These are phyloP conservation scores for Anoncus sp. DNA, from an alignment of 2,888 invertebrate genomes.

Conservation along the genomic window DNA sequence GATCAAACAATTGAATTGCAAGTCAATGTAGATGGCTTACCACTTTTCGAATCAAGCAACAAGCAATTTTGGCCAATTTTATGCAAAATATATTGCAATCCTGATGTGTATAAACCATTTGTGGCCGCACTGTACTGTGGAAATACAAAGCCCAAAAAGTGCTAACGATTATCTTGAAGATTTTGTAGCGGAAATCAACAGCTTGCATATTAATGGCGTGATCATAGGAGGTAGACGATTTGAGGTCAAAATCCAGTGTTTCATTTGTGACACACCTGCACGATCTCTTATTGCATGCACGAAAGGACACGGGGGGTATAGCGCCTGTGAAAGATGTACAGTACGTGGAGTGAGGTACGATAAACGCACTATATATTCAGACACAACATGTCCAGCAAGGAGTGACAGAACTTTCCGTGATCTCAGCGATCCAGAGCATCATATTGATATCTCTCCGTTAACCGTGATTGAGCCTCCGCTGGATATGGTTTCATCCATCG, in stretches of 20 bases:
- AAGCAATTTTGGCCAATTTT: slow-evolving; percentile 63
- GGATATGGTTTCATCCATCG: no score
- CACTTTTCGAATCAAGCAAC: slow-evolving; percentile 42
- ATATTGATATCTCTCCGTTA: no score
- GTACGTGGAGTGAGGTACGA: no score
- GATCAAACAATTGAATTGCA: slow-evolving; percentile 30
- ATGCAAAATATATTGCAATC: slow-evolving; percentile 38
- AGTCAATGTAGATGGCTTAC: slow-evolving; percentile 60
- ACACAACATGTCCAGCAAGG: no score
- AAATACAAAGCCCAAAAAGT: background rate
- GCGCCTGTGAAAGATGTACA: no score
- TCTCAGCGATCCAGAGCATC: no score
- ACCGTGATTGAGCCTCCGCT: no score
- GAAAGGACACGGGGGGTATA: no score
- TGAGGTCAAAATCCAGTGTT: background rate
- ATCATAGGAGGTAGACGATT: slow-evolving; percentile 44
- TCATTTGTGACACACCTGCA: no score
- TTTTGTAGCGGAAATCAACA: slow-evolving; percentile 57
- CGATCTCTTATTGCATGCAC: no score
- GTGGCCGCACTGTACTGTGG: slow-evolving; percentile 4
- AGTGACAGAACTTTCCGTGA: no score
- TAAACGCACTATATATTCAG: no score
- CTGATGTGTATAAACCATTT: slow-evolving; percentile 34
- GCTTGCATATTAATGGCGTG: slow-evolving; percentile 31
- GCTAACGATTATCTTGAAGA: background rate